Evolutionary conservation across 1,140 invertebrate species (phyloP).

Genomic region (Radopholus similis): DNA sequence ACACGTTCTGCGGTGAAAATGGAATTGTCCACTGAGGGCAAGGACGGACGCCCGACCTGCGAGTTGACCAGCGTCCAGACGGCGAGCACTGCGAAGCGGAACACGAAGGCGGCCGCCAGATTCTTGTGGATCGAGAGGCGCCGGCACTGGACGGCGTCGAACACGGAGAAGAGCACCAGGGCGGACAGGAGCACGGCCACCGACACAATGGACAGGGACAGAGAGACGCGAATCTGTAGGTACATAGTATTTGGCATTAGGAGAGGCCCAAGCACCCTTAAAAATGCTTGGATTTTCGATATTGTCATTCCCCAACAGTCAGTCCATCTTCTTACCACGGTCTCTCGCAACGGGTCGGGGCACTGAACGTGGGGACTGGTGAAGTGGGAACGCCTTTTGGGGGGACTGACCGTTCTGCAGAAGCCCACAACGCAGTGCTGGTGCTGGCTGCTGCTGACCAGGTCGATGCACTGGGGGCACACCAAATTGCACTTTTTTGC

Average conservation of each 20-base stretch:
- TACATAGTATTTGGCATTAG: background rate
- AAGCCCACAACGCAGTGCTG: conserved; percentile 48
- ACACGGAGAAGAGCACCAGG: conserved; percentile 54
- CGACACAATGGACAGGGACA: conserved; percentile 54
- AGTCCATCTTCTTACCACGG: too few relatives aligned
- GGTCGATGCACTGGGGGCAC: conserved; percentile 49
- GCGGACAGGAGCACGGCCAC: conserved; percentile 51
- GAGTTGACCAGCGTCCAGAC: conserved; percentile 50
- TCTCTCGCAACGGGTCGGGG: conserved; percentile 51
- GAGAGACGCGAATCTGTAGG: conserved; percentile 35
- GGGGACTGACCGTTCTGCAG: conserved; percentile 49
- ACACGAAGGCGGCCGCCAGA: conserved; percentile 63
- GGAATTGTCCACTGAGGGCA: too few relatives aligned
- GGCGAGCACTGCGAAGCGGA: conserved; percentile 59
- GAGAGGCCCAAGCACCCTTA: background rate
- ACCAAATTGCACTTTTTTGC: too few relatives aligned
- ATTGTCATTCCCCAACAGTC: too few relatives aligned
- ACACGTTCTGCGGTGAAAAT: too few relatives aligned
- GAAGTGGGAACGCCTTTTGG: too few relatives aligned
- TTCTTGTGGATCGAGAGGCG: conserved; percentile 64
- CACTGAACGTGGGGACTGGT: too few relatives aligned
- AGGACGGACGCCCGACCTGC: too few relatives aligned
- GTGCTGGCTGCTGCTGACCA: conserved; percentile 23
- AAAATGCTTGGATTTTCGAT: too few relatives aligned
- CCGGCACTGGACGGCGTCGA: conserved; percentile 57